phyloP scores from a whole-genome alignment of 2,888 invertebrate species.

The Amorpha juglandis region DNA sequence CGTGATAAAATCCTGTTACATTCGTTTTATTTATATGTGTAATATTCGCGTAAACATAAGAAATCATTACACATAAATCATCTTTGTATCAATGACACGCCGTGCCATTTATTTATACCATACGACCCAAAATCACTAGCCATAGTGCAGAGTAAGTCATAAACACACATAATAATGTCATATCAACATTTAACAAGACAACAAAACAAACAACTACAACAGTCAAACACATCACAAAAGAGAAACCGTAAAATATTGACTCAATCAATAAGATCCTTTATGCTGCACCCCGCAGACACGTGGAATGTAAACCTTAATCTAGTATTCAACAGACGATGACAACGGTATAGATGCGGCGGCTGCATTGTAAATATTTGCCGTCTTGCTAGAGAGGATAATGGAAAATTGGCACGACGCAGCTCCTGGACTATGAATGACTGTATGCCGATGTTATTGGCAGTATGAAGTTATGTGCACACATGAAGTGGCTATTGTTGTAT shows the following conservation, averaged over 20 bases:
- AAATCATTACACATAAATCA: no score
- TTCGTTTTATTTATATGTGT: no score
- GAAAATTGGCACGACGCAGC: slow-evolving; percentile 33
- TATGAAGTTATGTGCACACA: slow-evolving; percentile 18
- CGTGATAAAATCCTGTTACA: no score
- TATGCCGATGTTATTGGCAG: slow-evolving; percentile 3
- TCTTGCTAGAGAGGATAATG: slow-evolving; percentile 30
- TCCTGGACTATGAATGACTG: slow-evolving; percentile 58
- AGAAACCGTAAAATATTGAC: slow-evolving; percentile 18
- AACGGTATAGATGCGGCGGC: slow-evolving; percentile 56
- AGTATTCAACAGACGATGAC: slow-evolving; percentile 55
- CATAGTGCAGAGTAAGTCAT: not conserved
- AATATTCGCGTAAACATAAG: no score
- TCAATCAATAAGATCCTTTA: slow-evolving; percentile 44
- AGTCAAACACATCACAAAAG: not conserved
- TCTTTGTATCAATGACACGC: no score
- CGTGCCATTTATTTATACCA: no score
- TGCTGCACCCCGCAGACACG: slow-evolving; percentile 38
- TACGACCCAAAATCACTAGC: no score
- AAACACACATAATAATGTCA: no score
- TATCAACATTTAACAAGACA: not conserved
- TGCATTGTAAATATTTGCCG: slow-evolving; percentile 34
- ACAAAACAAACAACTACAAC: not conserved
- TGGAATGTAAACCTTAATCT: slow-evolving; percentile 43
- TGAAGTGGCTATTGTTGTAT: not conserved